Base-by-base conservation (phyloP, 2,888 invertebrate genomes). In the Cerastis rubricosa region DNA sequence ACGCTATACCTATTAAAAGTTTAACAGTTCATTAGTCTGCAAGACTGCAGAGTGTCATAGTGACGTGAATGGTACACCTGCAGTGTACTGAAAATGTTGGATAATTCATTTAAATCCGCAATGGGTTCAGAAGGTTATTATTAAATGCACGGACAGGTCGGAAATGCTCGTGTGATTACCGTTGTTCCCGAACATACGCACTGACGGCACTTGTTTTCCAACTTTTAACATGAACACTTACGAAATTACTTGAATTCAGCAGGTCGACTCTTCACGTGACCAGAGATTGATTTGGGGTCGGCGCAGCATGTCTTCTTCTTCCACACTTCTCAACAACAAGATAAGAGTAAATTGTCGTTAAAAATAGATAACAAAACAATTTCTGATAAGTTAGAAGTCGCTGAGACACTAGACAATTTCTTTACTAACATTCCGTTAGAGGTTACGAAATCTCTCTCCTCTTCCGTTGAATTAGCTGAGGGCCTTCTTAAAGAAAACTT, bases 1-100 rank as follows among this genome's bases (percentile, higher is more conserved):
- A 83, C 70, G 43, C 25, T 71, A 65, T 76, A 71, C 61, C 61
- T 45, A 78, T 78, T 71, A 80, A 35, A 80, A 80, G 78, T 80
- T 83, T 49, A 54, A 54, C 70, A 78, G 84, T 67, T 80, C 70
- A 80, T 80, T 83, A 80, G 66, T 63, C 35, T 57, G 6, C 49
- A 59, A 35, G 47, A 43, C 14, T 83, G 49, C 35, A 67, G 19
- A 54, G 61, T 57, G 25, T 54, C 66, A 22, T 35, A 22, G 61
- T 80, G 69, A 83, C n/a, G 83, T 69, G n/a, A 25, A 43, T n/a
- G 19, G 14, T 67, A 61, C 19, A 70, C 66, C 35, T 70, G 80
- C 78, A 74, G 75, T 25, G 45, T 45, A 0, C 43, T 64, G 11
- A 22, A 64, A 68, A 22, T 45, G 22, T 25, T 45, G 17, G 14